Evolutionary conservation across 2,113 vertebrate species (phyloP), one percentile per base, ranked within the genome.

Genomic region (Actinemys pallida): DNA sequence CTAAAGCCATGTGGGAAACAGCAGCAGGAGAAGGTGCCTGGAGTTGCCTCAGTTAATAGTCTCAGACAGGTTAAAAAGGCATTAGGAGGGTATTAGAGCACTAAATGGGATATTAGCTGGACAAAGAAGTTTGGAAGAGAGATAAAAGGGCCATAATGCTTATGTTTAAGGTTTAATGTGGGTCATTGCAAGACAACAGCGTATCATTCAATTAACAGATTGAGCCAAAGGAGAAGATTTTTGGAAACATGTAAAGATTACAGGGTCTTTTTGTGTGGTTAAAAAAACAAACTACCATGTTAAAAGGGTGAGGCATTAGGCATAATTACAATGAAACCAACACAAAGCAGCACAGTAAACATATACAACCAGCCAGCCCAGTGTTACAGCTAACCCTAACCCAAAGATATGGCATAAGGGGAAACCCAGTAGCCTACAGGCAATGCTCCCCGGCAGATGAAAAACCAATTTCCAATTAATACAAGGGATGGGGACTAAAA

Each of bases 91-190:
- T 62, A 82, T 88, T 72, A 72, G n/a, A 72, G 65, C 65, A 72
- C 20, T 72, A 72, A 72, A n/a, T 72, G 65, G 65, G 35, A 72
- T 72, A 72, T 72, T 90, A 89, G 4, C 6, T 62, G 11, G 35
- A 39, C 39, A 84, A 16, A 92, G 53, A 89, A 72, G 14, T 78
- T 50, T 88, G 62, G 72, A 90, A 93, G 82, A 89, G 91, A 29
- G 52, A 45, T 45, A 8, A 16, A 47, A 13, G 17, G 13, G 20
- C 54, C 29, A 35, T 35, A 81, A 49, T 62, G 56, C 31, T 86
- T 49, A 84, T 62, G 12, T 81, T 90, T 86, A 82, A 72, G 25
- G 49, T 76, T 79, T 84, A 87, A 39, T 29, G 85, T 29, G 78
- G 27, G 62, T 56, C 8, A 39, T 2, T 57, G 54, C 50, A 79